A percentile compares a stretch with the other conserved stretches of the same genome.
phyloP scores from a whole-genome alignment of 2,797 vertebrate genomes.

The Chaenodraco wilsoni region DNA sequence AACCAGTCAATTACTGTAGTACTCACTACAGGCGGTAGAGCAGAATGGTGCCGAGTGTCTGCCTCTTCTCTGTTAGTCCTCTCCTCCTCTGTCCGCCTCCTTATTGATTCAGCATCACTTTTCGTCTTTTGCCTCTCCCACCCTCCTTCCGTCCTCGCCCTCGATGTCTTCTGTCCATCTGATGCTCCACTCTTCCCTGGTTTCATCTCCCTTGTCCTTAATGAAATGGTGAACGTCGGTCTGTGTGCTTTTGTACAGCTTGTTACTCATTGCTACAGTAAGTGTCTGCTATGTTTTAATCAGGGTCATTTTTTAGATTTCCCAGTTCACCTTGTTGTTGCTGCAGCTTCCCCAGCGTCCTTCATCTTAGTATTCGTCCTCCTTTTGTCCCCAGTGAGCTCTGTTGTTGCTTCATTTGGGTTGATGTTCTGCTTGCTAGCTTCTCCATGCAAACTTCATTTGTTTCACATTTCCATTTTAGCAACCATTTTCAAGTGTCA shows the following conservation, averaged over 20 bases:
- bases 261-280: background rate
- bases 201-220: conserved; percentile 30
- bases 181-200: conserved; percentile 5
- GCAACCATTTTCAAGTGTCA: background rate
- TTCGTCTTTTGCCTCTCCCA: conserved; percentile 11
- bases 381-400: background rate
- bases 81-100: conserved; percentile 12
- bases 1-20: background rate
- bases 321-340: conserved; percentile 5
- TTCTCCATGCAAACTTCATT: conserved; percentile 2
- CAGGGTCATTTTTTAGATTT: background rate
- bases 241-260: background rate
- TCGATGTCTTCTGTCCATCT: conserved; percentile 35
- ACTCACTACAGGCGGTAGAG: conserved; percentile 26
- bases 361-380: conserved; percentile 5
- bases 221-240: background rate
- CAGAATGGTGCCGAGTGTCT: background rate
- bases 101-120: conserved; percentile 22
- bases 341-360: background rate
- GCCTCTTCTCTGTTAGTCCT: background rate
- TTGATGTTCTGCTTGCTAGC: background rate
- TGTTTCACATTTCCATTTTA: background rate
- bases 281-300: conserved; percentile 1
- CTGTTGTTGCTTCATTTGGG: background rate
- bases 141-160: conserved; percentile 21